These are phyloP conservation scores for Eilema griseolum DNA, from an alignment of 2,888 invertebrate genomes.

Conservation along the genomic window DNA sequence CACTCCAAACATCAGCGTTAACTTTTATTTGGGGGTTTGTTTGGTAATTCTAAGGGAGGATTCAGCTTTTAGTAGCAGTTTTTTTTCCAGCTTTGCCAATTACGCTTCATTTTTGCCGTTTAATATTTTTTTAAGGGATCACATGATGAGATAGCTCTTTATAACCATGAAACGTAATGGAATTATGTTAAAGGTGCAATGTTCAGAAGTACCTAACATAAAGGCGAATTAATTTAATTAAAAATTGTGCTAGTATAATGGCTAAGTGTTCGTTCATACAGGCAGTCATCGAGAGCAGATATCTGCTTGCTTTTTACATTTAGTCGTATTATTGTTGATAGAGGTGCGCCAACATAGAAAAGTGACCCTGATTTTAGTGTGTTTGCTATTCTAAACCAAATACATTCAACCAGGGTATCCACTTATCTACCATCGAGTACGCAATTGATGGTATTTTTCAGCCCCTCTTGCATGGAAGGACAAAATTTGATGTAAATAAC, in stretches of 20 bases:
- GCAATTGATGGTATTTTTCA: too few species aligned
- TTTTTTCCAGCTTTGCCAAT: slow-evolving; percentile 20
- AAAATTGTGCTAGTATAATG: neutral
- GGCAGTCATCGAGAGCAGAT: neutral
- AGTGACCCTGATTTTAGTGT: neutral
- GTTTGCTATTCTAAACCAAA: too few species aligned
- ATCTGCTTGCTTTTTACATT: neutral
- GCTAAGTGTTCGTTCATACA: neutral
- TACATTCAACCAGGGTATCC: too few species aligned
- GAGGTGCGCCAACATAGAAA: neutral
- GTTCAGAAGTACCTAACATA: slow-evolving; percentile 3
- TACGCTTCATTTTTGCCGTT: slow-evolving; percentile 13
- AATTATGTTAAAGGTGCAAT: neutral
- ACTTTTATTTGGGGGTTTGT: slow-evolving; percentile 47
- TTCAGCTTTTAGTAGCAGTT: slow-evolving; percentile 24
- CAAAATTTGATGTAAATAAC: too few species aligned
- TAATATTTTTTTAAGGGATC: slow-evolving; percentile 20
- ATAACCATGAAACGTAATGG: slow-evolving; percentile 17
- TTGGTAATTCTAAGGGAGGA: slow-evolving; percentile 35
- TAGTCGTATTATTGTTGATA: neutral
- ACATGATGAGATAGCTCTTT: slow-evolving; percentile 15
- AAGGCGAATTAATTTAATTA: slow-evolving; percentile 2
- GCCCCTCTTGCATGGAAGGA: neutral
- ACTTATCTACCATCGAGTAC: too few species aligned
- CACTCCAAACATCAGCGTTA: slow-evolving; percentile 37